Base-by-base conservation (phyloP, 2,113 vertebrate species). In the Oncorhynchus keta region DNA sequence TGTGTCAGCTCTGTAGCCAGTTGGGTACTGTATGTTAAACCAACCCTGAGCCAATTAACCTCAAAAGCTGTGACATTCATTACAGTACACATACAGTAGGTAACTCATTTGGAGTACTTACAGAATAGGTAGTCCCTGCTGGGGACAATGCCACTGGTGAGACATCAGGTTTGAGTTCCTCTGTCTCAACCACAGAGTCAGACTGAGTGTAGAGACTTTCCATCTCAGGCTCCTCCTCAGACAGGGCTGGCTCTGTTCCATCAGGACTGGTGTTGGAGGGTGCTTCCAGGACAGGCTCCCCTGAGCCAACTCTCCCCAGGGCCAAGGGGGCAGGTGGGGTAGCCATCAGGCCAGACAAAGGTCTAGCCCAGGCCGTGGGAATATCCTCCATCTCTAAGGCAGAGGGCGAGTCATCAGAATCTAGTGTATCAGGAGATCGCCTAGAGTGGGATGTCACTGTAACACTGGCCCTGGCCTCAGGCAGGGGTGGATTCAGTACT, bases 211-310 rank as follows among this genome's bases (percentile, higher is more conserved):
- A 96, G 78, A 95, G 84, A 4, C 96, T 97, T 59, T 98, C 97
- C 94, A 97, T 96, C 82, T 98, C 97, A 0, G 95, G 95, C 81
- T 98, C 97, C 35, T 93, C 93, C 81, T 97, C 96, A 0, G 95
- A 97, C 16, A 98, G 93, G 76, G 94, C 95, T 14, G 94, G 94
- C 70, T 97, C 97, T 0, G 95, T 97, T 84, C 92, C 95, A 55
- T 91, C 93, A 18, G 94, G 93, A 81, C 91, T 94, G 8, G 90
- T 95, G 91, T 95, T 96, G 57, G 93, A 94, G 0, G 81, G 92
- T 0, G 91, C 83, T 68, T 90, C 91, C 72, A 90, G 32, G 81
- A 89, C 82, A 0, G 92, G 84, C 55, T 93, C 85, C 6, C 82
- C 91, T 0, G 87, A 69, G 35, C 93, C 94, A 62, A 22, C 77